Evolutionary conservation across 1,140 invertebrate species (phyloP).

Genomic region (Neuroterus valhalla): DNA sequence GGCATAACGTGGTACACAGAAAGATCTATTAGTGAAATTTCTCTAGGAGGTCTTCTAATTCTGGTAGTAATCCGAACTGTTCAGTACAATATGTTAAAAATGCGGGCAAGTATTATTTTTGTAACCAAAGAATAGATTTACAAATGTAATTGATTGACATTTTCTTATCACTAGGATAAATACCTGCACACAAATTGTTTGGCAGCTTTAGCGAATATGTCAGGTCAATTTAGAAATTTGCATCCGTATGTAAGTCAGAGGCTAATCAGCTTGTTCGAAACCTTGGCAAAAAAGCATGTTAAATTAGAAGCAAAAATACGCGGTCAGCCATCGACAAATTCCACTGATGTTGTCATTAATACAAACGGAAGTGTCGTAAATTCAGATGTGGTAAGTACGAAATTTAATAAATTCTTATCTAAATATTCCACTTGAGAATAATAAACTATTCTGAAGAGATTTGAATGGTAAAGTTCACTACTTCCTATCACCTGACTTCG

Average conservation of each 20-base stretch:
- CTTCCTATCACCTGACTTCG: no score
- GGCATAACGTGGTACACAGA: conserved; percentile 95
- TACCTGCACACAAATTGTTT: conserved; percentile 98
- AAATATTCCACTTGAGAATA: conserved; percentile 7
- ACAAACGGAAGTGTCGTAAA: conserved; percentile 64
- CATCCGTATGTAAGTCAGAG: conserved; percentile 98
- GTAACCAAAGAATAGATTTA: not conserved
- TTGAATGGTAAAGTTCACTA: no score
- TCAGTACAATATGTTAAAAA: conserved; percentile 98
- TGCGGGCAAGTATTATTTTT: conserved; percentile 80
- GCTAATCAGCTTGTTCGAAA: conserved; percentile 91
- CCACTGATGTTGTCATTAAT: conserved; percentile 53
- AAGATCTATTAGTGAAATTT: conserved; percentile 91
- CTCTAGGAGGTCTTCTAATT: conserved; percentile 95
- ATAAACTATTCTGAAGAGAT: not conserved
- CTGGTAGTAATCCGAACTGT: conserved; percentile 96
- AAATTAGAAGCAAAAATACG: conserved; percentile 77
- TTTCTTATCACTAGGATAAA: conserved; percentile 81
- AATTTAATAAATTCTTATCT: conserved; percentile 8
- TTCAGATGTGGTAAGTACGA: conserved; percentile 65
- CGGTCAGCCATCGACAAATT: conserved; percentile 47
- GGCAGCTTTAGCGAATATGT: conserved; percentile 98
- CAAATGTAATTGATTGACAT: conserved; percentile 26
- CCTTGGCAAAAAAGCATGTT: conserved; percentile 86
- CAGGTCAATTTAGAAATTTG: conserved; percentile 92